These are phyloP conservation scores for Stenopsyche tienmushanensis DNA, from an alignment of 1,140 invertebrate species.

Conservation along the genomic window DNA sequence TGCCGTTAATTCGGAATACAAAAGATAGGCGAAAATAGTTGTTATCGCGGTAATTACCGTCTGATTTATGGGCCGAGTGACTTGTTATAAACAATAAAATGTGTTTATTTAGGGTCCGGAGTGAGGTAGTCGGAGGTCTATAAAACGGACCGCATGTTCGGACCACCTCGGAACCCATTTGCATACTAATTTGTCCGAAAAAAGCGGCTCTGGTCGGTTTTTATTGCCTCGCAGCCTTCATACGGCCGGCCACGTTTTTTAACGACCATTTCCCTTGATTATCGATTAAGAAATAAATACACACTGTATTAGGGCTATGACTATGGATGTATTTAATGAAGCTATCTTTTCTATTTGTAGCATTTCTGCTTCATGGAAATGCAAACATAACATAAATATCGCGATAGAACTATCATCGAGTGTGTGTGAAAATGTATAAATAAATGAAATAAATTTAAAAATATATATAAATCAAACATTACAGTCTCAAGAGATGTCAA, in stretches of 20 bases:
- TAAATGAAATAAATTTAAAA: no score
- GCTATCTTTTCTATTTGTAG: no score
- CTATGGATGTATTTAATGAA: neutral
- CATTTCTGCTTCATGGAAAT: no score
- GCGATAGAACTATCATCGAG: no score
- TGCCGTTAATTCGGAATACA: neutral
- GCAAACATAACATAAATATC: no score
- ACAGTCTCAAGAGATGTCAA: no score
- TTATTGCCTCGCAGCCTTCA: constrained; percentile 15
- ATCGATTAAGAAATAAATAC: constrained; percentile 32
- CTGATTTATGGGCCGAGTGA: constrained; percentile 17
- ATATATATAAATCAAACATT: no score
- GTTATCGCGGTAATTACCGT: constrained; percentile 24
- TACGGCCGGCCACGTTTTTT: constrained; percentile 7
- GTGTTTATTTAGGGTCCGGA: constrained; percentile 27
- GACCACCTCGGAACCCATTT: constrained; percentile 41
- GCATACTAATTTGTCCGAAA: constrained; percentile 42
- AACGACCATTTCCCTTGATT: constrained; percentile 30
- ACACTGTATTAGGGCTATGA: constrained; percentile 7
- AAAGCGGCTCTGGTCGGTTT: constrained; percentile 33
- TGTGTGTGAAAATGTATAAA: no score
- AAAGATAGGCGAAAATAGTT: constrained; percentile 24
- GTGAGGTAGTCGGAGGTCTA: constrained; percentile 31
- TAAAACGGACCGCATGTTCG: constrained; percentile 33
- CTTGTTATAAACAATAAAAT: constrained; percentile 30